Base-by-base conservation (phyloP, 2,797 vertebrate species). In the Botia almorhae region DNA sequence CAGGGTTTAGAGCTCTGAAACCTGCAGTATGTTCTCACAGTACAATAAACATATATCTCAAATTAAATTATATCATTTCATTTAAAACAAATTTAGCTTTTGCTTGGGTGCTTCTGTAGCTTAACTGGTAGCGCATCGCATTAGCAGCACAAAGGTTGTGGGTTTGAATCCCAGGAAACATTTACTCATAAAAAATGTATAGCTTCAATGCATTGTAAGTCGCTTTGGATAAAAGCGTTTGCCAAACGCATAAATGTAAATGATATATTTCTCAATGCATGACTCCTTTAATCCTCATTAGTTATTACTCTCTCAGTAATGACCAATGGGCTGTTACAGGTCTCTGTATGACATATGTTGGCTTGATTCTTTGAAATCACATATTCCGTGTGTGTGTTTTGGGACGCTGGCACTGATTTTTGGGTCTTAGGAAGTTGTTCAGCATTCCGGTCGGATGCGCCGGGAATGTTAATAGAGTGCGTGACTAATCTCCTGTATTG, bases 401-500 rank as follows among this genome's bases (percentile, higher is more conserved):
- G 36, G 33, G 7, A 58, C 16, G 33, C 70, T 72, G 63, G 14
- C 33, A 4, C 53, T 36, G 67, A 60, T 29, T 78, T 21, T 33
- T 0, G 3, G 43, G 39, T 69, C 21, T 69, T 69, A 48, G 39
- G 64, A 36, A 17, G 53, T 78, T 69, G 23, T 33, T 78, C 53
- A 51, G 67, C n/a, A 70, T 58, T 70, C 17, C 10, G 1, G 16
- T 58, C 23, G 36, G 51, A 55, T 60, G 39, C 39, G 0, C 23
- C 2, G 51, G 75, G 21, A 60, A 50, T 17, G n/a, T 19, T 61
- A 51, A 70, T 78, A 48, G 39, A 33, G 63, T 61, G 69, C 70
- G 36, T 77, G 53, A 48, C 64, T 77, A 77, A 77, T 72, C 70
- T 71, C 19, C 17, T 39, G 74, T n/a, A 68, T 78, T 74, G 70